Evolutionary conservation across 2,113 vertebrate species (phyloP), one percentile per base, ranked within the genome.

Genomic region (Sylvia atricapilla): DNA sequence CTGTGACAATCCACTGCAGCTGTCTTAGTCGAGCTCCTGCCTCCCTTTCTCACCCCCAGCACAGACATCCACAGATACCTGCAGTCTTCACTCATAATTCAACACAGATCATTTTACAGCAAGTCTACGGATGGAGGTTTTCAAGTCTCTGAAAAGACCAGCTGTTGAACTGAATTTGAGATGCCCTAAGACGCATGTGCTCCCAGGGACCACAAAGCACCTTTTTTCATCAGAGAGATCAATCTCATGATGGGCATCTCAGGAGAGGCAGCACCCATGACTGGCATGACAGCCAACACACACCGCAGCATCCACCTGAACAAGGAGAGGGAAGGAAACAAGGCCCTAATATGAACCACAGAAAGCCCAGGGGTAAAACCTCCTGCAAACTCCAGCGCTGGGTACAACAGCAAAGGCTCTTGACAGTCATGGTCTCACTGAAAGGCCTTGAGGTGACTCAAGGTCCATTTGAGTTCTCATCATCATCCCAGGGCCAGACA

Each of bases 231-330:
- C 1, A 1, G 17, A 59, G 28, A 69, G 6, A 52, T 59, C 18
- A 50, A 7, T 24, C 12, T 64, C 4, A 1, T 2, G 30, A 77
- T 0, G 1, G 30, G 37, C n/a, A 59, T 28, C 35, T 52, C 41
- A 30, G 24, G 27, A 79, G 0, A 1, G 46, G 35, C 18, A 81
- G 8, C 52, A 55, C 35, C n/a, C 49, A 37, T 3, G 22, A 37
- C 73, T 50, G 63, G 35, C 47, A 20, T 11, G 23, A 37, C 31
- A 58, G 46, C 8, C 52, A 75, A 59, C 24, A 35, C 0, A 1
- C 11, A 77, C 56, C 10, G 28, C 6, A 50, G 25, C 4, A 1
- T 7, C 62, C 69, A 43, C 35, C 35, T 43, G 22, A 43, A 49
- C 15, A 50, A 22, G 33, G 56, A 77, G 17, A 46, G 7, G 6